A percentile compares a stretch with the other conserved stretches of the same genome.
These are phyloP conservation scores for Epinephelus fuscoguttatus DNA, from an alignment of 2,113 vertebrate genomes.

Conservation along the genomic window DNA sequence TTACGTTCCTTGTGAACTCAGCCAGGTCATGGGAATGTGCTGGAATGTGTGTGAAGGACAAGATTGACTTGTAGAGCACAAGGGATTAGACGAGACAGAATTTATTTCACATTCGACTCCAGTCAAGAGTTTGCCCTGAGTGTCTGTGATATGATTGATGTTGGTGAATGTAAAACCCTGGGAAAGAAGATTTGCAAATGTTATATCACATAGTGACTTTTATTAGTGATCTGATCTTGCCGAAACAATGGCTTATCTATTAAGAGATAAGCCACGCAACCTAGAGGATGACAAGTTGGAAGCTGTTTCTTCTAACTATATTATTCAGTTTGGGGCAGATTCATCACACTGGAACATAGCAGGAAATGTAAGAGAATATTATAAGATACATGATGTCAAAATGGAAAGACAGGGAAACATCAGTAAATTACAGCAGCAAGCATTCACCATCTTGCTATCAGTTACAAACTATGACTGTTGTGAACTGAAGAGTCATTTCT, in stretches of 20 bases:
- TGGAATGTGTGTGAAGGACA: slow-evolving; percentile 55
- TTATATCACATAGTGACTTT: neutral
- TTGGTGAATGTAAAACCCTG: neutral
- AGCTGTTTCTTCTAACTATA: neutral
- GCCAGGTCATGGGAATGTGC: slow-evolving; percentile 52
- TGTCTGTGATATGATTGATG: slow-evolving; percentile 38
- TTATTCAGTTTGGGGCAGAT: neutral
- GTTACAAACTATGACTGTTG: slow-evolving; percentile 16
- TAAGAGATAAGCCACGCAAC: neutral
- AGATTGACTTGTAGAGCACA: slow-evolving; percentile 29
- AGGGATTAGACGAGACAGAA: slow-evolving; percentile 24
- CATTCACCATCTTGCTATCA: neutral
- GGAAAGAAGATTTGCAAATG: slow-evolving; percentile 12
- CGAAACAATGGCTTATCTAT: neutral
- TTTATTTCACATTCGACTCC: slow-evolving; percentile 31
- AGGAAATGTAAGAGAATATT: neutral
- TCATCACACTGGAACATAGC: neutral
- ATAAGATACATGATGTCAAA: neutral
- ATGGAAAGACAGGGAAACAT: neutral
- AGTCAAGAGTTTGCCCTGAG: slow-evolving; percentile 17
- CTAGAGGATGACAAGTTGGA: neutral
- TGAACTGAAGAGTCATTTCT: neutral
- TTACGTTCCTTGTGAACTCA: slow-evolving; percentile 37
- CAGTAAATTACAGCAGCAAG: slow-evolving; percentile 6
- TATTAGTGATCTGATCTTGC: neutral